Conservation (phyloP, 2,888 invertebrate species). For the Harpalus rufipes region DNA sequence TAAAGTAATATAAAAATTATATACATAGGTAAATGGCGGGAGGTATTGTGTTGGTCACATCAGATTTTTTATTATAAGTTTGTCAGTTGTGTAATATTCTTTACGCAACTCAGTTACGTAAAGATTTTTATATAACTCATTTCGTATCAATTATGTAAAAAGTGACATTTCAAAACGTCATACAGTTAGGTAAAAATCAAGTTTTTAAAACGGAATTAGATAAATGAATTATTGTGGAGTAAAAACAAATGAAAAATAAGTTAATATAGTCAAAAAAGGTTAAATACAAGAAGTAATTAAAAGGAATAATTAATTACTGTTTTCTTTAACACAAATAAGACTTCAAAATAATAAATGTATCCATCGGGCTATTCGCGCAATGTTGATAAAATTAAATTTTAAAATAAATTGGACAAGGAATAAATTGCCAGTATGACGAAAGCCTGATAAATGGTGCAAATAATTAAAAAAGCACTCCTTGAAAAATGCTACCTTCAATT, state of each 20-base stretch:
- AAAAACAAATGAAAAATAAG: slow-evolving; percentile 29
- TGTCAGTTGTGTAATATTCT: too few species aligned
- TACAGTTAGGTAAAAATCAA: too few species aligned
- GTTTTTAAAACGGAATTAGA: too few species aligned
- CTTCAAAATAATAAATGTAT: slow-evolving; percentile 54
- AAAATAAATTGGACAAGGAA: slow-evolving; percentile 52
- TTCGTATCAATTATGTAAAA: too few species aligned
- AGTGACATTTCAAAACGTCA: too few species aligned
- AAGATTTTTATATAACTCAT: too few species aligned
- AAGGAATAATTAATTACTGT: slow-evolving; percentile 34
- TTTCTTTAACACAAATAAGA: slow-evolving; percentile 32
- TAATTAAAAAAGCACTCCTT: slow-evolving; percentile 37
- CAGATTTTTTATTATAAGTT: too few species aligned
- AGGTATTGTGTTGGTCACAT: too few species aligned
- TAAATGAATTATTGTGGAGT: slow-evolving; percentile 8
- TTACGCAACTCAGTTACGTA: too few species aligned
- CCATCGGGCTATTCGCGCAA: not conserved
- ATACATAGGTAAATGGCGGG: too few species aligned
- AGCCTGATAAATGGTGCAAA: slow-evolving; percentile 40
- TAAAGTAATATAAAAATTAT: too few species aligned
- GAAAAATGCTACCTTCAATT: slow-evolving; percentile 25
- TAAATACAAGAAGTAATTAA: slow-evolving; percentile 41
- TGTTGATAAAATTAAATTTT: slow-evolving; percentile 53
- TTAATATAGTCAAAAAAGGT: slow-evolving; percentile 22
- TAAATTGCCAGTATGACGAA: slow-evolving; percentile 39